Conservation (phyloP, 1,140 invertebrate species). For the Pogonomyrmex barbatus region DNA sequence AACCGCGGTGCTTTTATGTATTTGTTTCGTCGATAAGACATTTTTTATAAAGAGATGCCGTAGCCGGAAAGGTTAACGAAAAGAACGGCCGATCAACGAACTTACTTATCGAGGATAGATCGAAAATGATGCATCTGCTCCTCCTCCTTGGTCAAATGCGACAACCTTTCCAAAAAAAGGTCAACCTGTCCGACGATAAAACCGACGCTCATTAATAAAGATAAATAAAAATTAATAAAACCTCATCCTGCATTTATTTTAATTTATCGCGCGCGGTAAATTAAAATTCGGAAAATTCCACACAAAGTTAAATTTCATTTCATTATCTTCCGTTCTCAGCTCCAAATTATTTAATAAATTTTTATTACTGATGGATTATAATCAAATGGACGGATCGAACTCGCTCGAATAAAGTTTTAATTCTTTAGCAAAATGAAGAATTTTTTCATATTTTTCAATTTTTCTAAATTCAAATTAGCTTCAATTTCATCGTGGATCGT, state of each 20-base stretch:
- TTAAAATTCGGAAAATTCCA: not conserved
- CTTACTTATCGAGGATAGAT: constrained; percentile 89
- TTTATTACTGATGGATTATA: not conserved
- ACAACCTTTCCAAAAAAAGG: constrained; percentile 90
- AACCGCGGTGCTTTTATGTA: not conserved
- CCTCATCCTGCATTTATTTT: not conserved
- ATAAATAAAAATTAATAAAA: not conserved
- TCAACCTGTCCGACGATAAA: constrained; percentile 87
- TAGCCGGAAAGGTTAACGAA: constrained; percentile 18
- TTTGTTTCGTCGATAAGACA: constrained; percentile 5
- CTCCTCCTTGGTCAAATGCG: constrained; percentile 93
- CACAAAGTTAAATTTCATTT: not conserved
- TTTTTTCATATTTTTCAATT: not conserved
- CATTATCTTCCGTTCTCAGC: not conserved
- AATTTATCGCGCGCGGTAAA: not conserved
- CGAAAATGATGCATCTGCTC: constrained; percentile 93
- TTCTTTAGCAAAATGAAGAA: not conserved
- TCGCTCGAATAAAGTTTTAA: not conserved
- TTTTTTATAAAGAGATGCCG: not conserved
- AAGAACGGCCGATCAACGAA: not conserved
- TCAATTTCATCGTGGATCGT: not conserved
- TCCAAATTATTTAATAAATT: not conserved
- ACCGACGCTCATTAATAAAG: not conserved
- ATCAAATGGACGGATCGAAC: not conserved
- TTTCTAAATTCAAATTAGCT: not conserved